These are phyloP conservation scores for Hippocampus zosterae DNA, from an alignment of 2,113 vertebrate species.

Conservation along the genomic window DNA sequence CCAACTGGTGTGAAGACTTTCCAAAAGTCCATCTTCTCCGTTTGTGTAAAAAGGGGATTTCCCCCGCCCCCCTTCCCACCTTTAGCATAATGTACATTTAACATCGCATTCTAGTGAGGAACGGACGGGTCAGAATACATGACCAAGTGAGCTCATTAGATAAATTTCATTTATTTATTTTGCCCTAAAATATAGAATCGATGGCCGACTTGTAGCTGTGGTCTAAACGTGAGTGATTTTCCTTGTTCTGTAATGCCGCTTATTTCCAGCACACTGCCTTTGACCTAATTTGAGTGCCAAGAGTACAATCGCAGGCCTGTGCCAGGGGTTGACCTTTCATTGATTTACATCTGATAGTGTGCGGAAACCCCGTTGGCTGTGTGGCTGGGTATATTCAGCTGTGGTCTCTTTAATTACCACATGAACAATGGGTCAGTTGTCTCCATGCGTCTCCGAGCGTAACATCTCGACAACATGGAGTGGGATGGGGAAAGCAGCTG, in stretches of 20 bases:
- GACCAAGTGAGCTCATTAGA: neutral
- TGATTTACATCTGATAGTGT: conserved; percentile 11
- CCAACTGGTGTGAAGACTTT: neutral
- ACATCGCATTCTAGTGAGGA: neutral
- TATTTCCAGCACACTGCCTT: conserved; percentile 4
- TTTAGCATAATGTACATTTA: neutral
- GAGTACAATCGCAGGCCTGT: conserved; percentile 10
- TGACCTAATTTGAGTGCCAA: neutral
- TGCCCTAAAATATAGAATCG: neutral
- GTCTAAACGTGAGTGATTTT: neutral
- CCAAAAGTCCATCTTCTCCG: neutral
- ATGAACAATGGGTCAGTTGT: conserved; percentile 82
- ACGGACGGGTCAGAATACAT: neutral
- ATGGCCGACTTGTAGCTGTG: neutral
- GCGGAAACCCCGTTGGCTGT: conserved; percentile 49
- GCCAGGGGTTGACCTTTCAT: neutral
- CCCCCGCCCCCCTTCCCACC: no score
- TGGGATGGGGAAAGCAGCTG: conserved; percentile 71
- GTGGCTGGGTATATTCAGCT: conserved; percentile 68
- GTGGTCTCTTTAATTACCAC: conserved; percentile 73
- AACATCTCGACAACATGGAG: conserved; percentile 73
- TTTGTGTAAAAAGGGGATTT: neutral
- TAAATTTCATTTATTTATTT: no score
- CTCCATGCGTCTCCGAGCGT: conserved; percentile 63
- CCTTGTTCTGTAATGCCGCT: neutral